phyloP scores from a whole-genome alignment of 1,140 invertebrate species.

The Mesaphorura yosii region DNA sequence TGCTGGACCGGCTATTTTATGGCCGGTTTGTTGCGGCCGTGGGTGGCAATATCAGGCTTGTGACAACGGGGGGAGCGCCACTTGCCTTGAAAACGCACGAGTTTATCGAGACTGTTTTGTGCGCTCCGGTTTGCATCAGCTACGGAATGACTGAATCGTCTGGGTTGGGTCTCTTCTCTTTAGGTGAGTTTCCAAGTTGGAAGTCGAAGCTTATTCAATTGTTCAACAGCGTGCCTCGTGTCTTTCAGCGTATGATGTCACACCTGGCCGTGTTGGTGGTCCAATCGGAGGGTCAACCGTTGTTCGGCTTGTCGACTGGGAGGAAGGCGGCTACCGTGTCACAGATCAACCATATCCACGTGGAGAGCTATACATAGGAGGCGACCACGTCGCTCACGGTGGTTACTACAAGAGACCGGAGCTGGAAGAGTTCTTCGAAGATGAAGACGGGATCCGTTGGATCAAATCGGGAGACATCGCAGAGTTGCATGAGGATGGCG shows the following conservation, averaged over 20 bases:
- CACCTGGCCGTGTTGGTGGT: slow-evolving; percentile 74
- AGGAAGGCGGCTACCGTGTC: slow-evolving; percentile 83
- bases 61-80: slow-evolving; percentile 86
- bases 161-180: slow-evolving; percentile 79
- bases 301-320: slow-evolving; percentile 82
- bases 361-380: slow-evolving; percentile 48
- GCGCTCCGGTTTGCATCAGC: slow-evolving; percentile 78
- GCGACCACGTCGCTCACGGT: slow-evolving; percentile 79
- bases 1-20: slow-evolving; percentile 70
- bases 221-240: slow-evolving; percentile 5
- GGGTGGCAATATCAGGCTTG: slow-evolving; percentile 72
- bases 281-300: slow-evolving; percentile 75
- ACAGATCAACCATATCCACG: slow-evolving; percentile 80
- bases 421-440: slow-evolving; percentile 85
- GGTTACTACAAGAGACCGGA: slow-evolving; percentile 87
- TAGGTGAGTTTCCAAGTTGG: slow-evolving; percentile 45
- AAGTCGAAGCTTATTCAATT: too few species aligned
- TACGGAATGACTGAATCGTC: slow-evolving; percentile 96
- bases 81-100: slow-evolving; percentile 86
- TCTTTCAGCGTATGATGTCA: slow-evolving; percentile 49
- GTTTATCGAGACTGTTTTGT: slow-evolving; percentile 86
- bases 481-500: slow-evolving; percentile 81
- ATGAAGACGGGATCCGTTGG: slow-evolving; percentile 67
- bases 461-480: slow-evolving; percentile 95
- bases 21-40: slow-evolving; percentile 62